Evolutionary conservation across 2,113 vertebrate species (phyloP), one percentile per base, ranked within the genome.

Genomic region (Lepus timidus): DNA sequence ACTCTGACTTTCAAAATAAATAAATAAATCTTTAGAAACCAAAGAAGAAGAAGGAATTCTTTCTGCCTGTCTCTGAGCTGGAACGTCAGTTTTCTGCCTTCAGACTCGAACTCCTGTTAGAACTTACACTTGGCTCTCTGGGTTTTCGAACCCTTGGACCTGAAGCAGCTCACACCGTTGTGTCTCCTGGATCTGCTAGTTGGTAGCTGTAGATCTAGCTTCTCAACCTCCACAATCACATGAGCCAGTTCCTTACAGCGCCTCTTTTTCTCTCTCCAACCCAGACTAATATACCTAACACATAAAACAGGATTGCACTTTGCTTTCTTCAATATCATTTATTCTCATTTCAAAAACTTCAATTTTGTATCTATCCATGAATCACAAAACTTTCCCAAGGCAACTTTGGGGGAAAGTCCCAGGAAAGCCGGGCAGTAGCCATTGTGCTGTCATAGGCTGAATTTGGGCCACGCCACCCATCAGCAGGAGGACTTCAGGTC

Each of bases 291-390:
- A 90, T 11, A 62, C 13, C 10, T 81, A 74, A 2, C 31, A 82
- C 58, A 61, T 82, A 87, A 91, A 61, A 68, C 31, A n/a, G 2
- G 61, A 13, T 68, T 68, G 75, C 29, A 31, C 19, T 91, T 80
- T 73, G 49, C 20, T 49, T 82, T 76, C 76, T 36, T 75, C 36
- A 64, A 55, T 31, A 61, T 81, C 68, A 81, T 76, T 88, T 83
- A 68, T 22, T 84, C 33, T 83, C 85, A 84, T 92, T 83, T 92
- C 36, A 91, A 68, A 71, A 81, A 76, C 25, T 55, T 70, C 70
- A 39, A 62, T 73, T 58, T 49, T 64, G 14, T 44, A 64, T 79
- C 33, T 79, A 9, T 70, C 33, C 51, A 31, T 88, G 58, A 74
- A 55, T 82, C 68, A 74, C 51, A 58, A 75, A 75, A 75, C 4